phyloP scores from a whole-genome alignment of 2,888 invertebrate species.

The Coleophora deauratella region DNA sequence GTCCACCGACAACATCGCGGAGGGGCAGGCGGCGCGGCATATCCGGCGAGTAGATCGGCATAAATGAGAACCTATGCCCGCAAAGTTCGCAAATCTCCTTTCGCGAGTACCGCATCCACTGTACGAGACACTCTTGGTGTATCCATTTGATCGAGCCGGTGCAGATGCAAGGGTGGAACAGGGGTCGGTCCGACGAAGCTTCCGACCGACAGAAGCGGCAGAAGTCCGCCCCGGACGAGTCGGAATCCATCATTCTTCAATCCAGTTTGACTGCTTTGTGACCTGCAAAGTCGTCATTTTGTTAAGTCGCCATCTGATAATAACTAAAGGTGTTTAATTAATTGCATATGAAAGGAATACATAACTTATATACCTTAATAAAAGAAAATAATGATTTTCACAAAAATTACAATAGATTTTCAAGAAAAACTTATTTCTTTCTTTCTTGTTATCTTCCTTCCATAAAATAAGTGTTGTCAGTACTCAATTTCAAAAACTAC shows the following conservation, averaged over 20 bases:
- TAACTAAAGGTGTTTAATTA: background rate
- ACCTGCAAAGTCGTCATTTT: slow-evolving; percentile 45
- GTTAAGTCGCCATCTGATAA: slow-evolving; percentile 5
- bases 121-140: slow-evolving; percentile 97
- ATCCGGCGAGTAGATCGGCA: slow-evolving; percentile 99
- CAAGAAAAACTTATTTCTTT: slow-evolving; percentile 29
- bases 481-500: too few relatives aligned
- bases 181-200: slow-evolving; percentile 90
- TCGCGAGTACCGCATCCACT: slow-evolving; percentile 99
- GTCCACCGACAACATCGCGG: slow-evolving; percentile 92
- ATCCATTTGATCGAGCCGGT: slow-evolving; percentile 99
- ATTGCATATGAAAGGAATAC: background rate
- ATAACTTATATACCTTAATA: slow-evolving; percentile 27
- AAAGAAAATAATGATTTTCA: slow-evolving; percentile 26
- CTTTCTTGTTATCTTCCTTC: slow-evolving; percentile 53
- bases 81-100: slow-evolving; percentile 99
- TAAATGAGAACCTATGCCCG: slow-evolving; percentile 97
- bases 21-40: slow-evolving; percentile 99
- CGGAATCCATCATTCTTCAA: slow-evolving; percentile 65
- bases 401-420: slow-evolving; percentile 35
- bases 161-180: slow-evolving; percentile 99
- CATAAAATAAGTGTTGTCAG: slow-evolving; percentile 27
- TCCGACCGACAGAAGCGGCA: slow-evolving; percentile 99
- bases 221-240: slow-evolving; percentile 84
- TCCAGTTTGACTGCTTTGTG: slow-evolving; percentile 59